These are phyloP conservation scores for Burhinus bistriatus DNA, from an alignment of 2,113 vertebrate species.

Conservation along the genomic window DNA sequence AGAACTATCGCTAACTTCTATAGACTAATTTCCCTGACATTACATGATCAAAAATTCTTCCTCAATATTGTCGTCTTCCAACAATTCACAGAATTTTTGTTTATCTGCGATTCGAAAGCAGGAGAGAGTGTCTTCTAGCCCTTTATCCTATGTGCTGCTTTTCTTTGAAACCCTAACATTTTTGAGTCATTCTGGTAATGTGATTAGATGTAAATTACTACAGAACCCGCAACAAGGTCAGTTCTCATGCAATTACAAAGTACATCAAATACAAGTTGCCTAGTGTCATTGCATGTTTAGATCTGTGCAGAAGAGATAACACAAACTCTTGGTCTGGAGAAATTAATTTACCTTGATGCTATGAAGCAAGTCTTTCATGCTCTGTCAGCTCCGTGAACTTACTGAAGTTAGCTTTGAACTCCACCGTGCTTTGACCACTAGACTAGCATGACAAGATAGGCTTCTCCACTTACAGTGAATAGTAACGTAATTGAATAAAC, in stretches of 20 bases:
- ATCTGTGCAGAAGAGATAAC: neutral
- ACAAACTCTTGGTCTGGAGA: neutral
- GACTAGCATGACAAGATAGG: neutral
- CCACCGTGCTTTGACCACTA: neutral
- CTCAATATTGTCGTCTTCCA: neutral
- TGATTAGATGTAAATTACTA: neutral
- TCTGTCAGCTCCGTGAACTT: neutral
- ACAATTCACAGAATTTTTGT: neutral
- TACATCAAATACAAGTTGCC: neutral
- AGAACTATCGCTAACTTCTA: neutral
- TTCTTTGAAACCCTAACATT: neutral
- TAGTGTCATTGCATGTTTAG: neutral
- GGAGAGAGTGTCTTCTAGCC: neutral
- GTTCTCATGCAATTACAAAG: neutral
- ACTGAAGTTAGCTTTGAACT: neutral
- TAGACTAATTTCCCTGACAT: neutral
- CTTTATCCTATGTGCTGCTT: neutral
- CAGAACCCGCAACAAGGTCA: neutral
- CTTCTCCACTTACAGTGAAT: neutral
- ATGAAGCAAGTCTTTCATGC: neutral
- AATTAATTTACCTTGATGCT: neutral
- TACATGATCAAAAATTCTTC: neutral
- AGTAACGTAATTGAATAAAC: neutral
- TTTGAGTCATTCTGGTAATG: neutral
- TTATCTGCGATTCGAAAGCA: neutral